Evolutionary conservation across 92 coral and sea anemone genomes (phyloP), one percentile per base, ranked within the genome.

Genomic region (Phenganax subtilis): DNA sequence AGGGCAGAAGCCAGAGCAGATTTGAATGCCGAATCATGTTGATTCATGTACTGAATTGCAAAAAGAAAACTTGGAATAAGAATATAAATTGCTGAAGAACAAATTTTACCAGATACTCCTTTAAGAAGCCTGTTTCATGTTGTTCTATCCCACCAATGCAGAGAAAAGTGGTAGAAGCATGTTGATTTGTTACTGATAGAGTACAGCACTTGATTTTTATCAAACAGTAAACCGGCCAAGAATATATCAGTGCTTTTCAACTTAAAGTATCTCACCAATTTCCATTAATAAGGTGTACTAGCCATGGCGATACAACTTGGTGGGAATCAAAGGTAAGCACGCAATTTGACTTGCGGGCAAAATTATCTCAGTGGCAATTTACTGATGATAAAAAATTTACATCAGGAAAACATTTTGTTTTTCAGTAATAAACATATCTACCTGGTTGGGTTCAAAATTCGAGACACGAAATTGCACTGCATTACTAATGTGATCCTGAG

Each of bases 391-490:
- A 11, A 69, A 14, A 12, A 3, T 3, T 59, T 59, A 59, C 15
- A 12, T 59, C 15, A 20, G 17, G 31, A 71, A 8, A 7, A 31
- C 16, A 8, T 0, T 69, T 8, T 1, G 65, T 59, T 69, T 69
- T 70, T 15, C 10, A n/a, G 57, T 44, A 44, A 20, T 28, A 52
- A 6, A 17, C 14, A 16, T 53, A 12, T 25, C 53, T 69, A 76
- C 81, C 56, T 76, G 81, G 55, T 31, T 76, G 69, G 81, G 37
- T 47, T 60, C 69, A 69, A 76, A 76, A 52, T 58, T 44, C 6
- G 12, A 76, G 44, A 76, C 27, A 58, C 81, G 81, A 7, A 76
- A 76, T 64, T 76, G 55, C 12, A 76, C 81, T 54, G 81, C 81
- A 64, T 76, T 76, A 47, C 1, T 44, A 27, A 30, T 29, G 28